Conservation (phyloP, 2,888 invertebrate genomes). For the Coenonympha glycerion region DNA sequence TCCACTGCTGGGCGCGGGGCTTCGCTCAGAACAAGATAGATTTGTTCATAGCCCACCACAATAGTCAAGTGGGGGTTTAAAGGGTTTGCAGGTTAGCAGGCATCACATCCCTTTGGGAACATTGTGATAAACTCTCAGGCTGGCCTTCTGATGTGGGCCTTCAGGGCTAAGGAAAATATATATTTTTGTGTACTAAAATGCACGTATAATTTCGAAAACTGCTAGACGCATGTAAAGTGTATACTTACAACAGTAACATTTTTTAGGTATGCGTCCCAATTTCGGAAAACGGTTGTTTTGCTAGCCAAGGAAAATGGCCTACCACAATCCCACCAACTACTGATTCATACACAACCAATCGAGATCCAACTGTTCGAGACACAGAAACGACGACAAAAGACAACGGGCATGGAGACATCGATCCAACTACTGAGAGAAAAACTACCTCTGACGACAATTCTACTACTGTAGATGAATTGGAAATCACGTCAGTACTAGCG, state of each 20-base stretch:
- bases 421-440: constrained; percentile 3
- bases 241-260: not conserved
- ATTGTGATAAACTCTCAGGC: too few relatives aligned
- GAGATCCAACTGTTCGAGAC: not conserved
- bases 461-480: constrained; percentile 10
- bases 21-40: too few relatives aligned
- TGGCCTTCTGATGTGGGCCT: too few relatives aligned
- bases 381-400: constrained; percentile 9
- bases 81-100: too few relatives aligned
- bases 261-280: constrained; percentile 24
- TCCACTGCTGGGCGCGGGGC: too few relatives aligned
- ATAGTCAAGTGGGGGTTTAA: too few relatives aligned
- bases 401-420: not conserved
- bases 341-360: not conserved
- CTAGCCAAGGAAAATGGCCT: constrained; percentile 14
- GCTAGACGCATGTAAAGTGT: not conserved
- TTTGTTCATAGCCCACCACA: too few relatives aligned
- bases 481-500: constrained; percentile 22
- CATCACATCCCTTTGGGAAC: too few relatives aligned
- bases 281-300: constrained; percentile 26
- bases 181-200: too few relatives aligned
- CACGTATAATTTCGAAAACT: too few relatives aligned
- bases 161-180: too few relatives aligned
- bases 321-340: constrained; percentile 14
- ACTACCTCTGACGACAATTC: not conserved